Evolutionary conservation across 2,113 vertebrate species (phyloP), one percentile per base, ranked within the genome.

Genomic region (Hippolais icterina): DNA sequence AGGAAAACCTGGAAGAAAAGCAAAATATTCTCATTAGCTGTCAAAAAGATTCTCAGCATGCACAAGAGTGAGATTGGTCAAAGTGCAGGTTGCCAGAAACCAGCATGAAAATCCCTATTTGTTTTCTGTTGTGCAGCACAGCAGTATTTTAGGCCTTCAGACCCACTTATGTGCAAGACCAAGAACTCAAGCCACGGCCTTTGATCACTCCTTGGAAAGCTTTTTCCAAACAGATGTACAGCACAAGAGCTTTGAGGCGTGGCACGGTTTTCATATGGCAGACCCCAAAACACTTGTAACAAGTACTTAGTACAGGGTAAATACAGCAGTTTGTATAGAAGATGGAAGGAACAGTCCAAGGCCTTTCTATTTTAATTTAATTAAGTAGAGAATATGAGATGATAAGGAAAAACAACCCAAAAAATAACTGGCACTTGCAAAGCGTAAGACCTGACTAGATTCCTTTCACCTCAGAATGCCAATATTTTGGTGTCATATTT

Each of bases 21-120:
- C 63, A 39, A 37, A 79, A 89, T 54, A 84, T 44, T 61, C 70
- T 64, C 82, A 59, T 93, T 93, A 94, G 77, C 83, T 63, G 90
- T 90, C 88, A 80, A 29, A 85, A 77, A 31, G 56, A 68, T 56
- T 18, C 75, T 47, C 78, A n/a, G 85, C 24, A 0, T 47, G 47
- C 23, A 56, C 9, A 70, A 63, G 35, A 66, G 70, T 1, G 53
- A 68, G 60, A 78, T 1, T 16, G 70, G n/a, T 49, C 31, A 18
- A 74, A 60, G 59, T 44, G 33, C 64, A 37, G 39, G 46, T 49
- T 24, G 14, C 22, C 81, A 87, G 66, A 91, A 90, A 66, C 6
- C 42, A 52, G 28, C 0, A 59, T 6, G 27, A 61, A 69, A 72
- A 37, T 7, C 6, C 12, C 35, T 24, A 16, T 37, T 83, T 69